Conservation (phyloP, 2,888 invertebrate genomes). For the Cantharis lateralis region DNA sequence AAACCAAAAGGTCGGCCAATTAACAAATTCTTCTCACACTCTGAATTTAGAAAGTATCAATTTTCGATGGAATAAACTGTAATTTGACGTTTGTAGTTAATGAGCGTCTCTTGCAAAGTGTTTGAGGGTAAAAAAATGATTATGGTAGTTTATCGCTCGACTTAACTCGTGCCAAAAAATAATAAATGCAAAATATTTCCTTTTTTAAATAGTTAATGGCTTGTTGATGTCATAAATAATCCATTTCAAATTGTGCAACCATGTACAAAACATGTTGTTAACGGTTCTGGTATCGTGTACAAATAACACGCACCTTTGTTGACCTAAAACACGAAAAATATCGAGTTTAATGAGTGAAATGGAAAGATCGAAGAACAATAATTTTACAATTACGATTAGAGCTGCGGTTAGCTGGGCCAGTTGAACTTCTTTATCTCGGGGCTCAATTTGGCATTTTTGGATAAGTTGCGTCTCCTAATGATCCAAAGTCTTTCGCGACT, state of each 20-base stretch:
- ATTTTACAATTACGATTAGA: slow-evolving; percentile 3
- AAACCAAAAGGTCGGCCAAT: background rate
- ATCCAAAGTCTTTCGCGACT: background rate
- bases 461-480: background rate
- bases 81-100: background rate
- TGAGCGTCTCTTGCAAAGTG: background rate
- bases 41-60: background rate
- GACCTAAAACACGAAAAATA: slow-evolving; percentile 32
- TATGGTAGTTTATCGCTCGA: slow-evolving; percentile 5
- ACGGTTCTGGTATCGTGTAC: slow-evolving; percentile 30
- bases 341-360: slow-evolving; percentile 20
- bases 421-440: background rate
- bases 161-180: slow-evolving; percentile 5
- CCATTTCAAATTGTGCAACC: slow-evolving; percentile 31
- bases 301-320: slow-evolving; percentile 29
- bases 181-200: slow-evolving; percentile 11
- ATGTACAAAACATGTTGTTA: slow-evolving; percentile 31
- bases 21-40: background rate
- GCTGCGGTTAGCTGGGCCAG: background rate
- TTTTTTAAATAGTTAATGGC: slow-evolving; percentile 26
- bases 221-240: slow-evolving; percentile 31
- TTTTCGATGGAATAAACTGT: background rate
- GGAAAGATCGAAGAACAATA: slow-evolving; percentile 21
- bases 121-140: slow-evolving; percentile 2
- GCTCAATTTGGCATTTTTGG: background rate